Evolutionary conservation across 2,797 vertebrate species (phyloP).

Genomic region (Hyperoplus immaculatus): DNA sequence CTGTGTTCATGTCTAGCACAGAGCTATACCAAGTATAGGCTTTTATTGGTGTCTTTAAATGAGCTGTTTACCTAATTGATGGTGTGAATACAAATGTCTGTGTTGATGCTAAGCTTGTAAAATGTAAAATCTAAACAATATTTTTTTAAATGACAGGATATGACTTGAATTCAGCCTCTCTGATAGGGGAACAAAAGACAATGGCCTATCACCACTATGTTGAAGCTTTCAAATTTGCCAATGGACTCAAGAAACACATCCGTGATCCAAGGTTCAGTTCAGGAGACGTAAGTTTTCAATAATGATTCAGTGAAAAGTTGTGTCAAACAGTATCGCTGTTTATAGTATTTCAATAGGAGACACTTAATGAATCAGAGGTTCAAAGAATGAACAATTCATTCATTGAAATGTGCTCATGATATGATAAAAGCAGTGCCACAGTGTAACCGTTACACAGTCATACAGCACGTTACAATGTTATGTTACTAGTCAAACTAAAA

Average conservation of each 20-base stretch:
- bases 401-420: no score
- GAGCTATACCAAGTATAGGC: not conserved
- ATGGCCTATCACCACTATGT: constrained; percentile 87
- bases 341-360: not conserved
- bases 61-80: not conserved
- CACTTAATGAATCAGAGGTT: no score
- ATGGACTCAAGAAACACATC: constrained; percentile 82
- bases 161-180: constrained; percentile 69
- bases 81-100: not conserved
- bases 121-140: not conserved
- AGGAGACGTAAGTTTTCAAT: constrained; percentile 56
- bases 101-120: not conserved
- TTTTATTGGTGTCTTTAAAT: constrained; percentile 1
- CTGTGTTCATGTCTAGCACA: not conserved
- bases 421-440: not conserved
- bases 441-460: not conserved
- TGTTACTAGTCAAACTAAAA: no score
- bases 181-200: constrained; percentile 65
- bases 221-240: constrained; percentile 92
- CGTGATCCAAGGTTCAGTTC: constrained; percentile 82
- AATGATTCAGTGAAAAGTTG: not conserved
- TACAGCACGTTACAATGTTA: no score
- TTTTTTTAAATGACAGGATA: constrained; percentile 84
- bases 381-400: no score
- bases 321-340: fast-evolving